phyloP scores from a whole-genome alignment of 2,888 invertebrate genomes.

The Thymelicus sylvestris region DNA sequence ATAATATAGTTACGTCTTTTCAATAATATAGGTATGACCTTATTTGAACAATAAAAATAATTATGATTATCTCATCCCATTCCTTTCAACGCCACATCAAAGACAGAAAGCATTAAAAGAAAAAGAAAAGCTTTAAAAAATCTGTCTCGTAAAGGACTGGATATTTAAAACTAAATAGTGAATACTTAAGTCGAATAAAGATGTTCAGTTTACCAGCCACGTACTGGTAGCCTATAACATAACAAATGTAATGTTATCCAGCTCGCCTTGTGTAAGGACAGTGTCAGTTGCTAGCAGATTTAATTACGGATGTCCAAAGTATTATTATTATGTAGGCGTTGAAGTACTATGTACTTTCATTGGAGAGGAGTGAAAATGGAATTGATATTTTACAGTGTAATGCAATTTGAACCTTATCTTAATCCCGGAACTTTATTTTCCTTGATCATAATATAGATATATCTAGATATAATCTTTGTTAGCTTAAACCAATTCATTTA shows the following conservation, averaged over 20 bases:
- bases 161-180: too few species aligned
- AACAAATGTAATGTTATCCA: background rate
- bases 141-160: too few species aligned
- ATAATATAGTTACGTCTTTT: too few species aligned
- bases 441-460: constrained; percentile 25
- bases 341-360: constrained; percentile 14
- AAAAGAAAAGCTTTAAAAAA: too few species aligned
- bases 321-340: background rate
- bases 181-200: background rate
- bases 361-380: constrained; percentile 18
- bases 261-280: constrained; percentile 24
- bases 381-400: background rate
- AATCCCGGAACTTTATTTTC: constrained; percentile 19
- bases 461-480: constrained; percentile 13
- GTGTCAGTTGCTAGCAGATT: constrained; percentile 23
- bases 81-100: too few species aligned
- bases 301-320: constrained; percentile 30
- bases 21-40: too few species aligned
- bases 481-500: constrained; percentile 7
- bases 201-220: background rate
- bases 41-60: too few species aligned
- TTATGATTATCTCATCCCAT: too few species aligned
- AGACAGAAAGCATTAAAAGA: too few species aligned
- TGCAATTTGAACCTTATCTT: background rate
- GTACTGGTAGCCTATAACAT: constrained; percentile 4